phyloP scores from a whole-genome alignment of 2,888 invertebrate genomes.

The Caenorhabditis uteleia region DNA sequence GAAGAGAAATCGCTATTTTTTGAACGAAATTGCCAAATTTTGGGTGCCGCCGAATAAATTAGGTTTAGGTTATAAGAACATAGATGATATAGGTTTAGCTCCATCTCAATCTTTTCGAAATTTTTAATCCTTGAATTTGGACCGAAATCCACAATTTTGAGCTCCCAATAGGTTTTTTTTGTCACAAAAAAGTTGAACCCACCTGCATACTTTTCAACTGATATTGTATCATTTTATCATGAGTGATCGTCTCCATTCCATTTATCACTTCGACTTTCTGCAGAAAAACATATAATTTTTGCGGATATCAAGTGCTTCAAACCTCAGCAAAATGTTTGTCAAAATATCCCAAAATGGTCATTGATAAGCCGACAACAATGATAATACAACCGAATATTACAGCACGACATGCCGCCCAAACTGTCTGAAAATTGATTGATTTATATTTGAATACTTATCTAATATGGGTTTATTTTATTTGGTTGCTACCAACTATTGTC shows the following conservation, averaged over 20 bases:
- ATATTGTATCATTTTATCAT: slow-evolving; percentile 48
- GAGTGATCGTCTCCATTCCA: slow-evolving; percentile 32
- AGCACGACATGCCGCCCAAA: slow-evolving; percentile 93
- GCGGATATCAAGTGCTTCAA: not conserved
- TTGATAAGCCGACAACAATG: slow-evolving; percentile 86
- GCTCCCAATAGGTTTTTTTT: too few relatives aligned
- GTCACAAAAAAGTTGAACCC: not conserved
- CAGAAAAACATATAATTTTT: slow-evolving; percentile 5
- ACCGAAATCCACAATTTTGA: too few relatives aligned
- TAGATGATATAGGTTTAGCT: too few relatives aligned
- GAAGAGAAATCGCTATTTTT: too few relatives aligned
- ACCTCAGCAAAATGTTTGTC: slow-evolving; percentile 62
- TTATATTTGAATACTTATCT: too few relatives aligned
- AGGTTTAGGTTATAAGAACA: too few relatives aligned
- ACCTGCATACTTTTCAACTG: slow-evolving; percentile 62
- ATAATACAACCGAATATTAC: slow-evolving; percentile 85
- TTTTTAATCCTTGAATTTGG: too few relatives aligned
- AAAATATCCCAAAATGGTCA: slow-evolving; percentile 84
- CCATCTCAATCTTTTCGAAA: too few relatives aligned
- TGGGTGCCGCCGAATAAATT: too few relatives aligned
- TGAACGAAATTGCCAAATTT: too few relatives aligned
- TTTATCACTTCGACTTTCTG: slow-evolving; percentile 35
- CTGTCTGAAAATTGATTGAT: slow-evolving; percentile 69
- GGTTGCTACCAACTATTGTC: too few relatives aligned
- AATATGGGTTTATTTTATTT: too few relatives aligned